Evolutionary conservation across 2,888 invertebrate genomes (phyloP).

Genomic region (Heliconius hortense): DNA sequence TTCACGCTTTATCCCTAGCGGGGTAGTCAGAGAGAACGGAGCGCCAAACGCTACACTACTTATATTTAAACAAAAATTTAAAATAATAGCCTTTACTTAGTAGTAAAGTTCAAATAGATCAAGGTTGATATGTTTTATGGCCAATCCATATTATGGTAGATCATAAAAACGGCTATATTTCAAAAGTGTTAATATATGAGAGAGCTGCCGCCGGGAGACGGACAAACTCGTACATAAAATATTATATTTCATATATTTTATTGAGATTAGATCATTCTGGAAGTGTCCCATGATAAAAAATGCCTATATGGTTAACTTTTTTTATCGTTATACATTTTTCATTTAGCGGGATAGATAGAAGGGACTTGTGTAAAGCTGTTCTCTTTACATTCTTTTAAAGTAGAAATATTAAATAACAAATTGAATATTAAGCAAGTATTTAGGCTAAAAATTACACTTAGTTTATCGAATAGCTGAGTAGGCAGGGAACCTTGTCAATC

Average conservation of each 20-base stretch:
- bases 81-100: conserved; percentile 18
- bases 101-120: conserved; percentile 31
- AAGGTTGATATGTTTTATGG: conserved; percentile 62
- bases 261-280: conserved; percentile 50
- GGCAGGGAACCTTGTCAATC: no score
- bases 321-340: neutral
- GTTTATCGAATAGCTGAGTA: no score
- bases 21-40: no score
- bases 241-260: conserved; percentile 63
- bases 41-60: no score
- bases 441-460: no score
- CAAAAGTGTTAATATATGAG: conserved; percentile 74
- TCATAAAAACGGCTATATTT: conserved; percentile 69
- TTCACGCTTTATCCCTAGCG: no score
- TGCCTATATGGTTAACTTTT: neutral
- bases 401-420: no score
- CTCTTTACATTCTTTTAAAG: neutral
- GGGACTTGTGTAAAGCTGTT: neutral
- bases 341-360: neutral
- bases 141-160: conserved; percentile 73
- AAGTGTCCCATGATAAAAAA: conserved; percentile 17
- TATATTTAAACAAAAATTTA: neutral
- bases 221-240: conserved; percentile 55
- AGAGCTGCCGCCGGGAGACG: conserved; percentile 50
- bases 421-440: no score